Conservation (phyloP, 1,140 invertebrate genomes). For the Caenorhabditis brenneri region DNA sequence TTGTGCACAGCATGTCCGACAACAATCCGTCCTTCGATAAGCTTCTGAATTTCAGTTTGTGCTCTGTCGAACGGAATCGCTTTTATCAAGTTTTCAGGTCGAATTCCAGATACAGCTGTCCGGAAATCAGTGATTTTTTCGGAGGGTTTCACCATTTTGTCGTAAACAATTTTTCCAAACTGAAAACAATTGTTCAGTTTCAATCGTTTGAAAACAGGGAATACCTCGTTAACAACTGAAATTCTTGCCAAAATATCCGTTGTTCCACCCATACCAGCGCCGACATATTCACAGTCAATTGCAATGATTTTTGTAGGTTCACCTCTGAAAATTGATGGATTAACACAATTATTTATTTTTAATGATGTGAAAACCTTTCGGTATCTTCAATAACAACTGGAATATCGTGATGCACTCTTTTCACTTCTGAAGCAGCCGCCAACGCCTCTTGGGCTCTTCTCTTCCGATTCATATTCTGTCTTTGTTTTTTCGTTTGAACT, state of each 20-base stretch:
- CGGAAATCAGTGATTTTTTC: slow-evolving; percentile 83
- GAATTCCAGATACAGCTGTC: slow-evolving; percentile 83
- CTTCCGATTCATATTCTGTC: slow-evolving; percentile 9
- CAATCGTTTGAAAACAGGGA: neutral
- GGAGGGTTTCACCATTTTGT: slow-evolving; percentile 85
- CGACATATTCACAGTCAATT: slow-evolving; percentile 97
- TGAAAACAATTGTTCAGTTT: neutral
- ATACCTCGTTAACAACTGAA: slow-evolving; percentile 84
- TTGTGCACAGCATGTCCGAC: slow-evolving; percentile 87
- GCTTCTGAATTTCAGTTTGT: slow-evolving; percentile 81
- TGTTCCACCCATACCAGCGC: slow-evolving; percentile 78
- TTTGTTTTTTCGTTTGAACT: slow-evolving; percentile 34
- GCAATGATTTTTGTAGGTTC: slow-evolving; percentile 74
- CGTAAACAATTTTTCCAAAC: slow-evolving; percentile 78
- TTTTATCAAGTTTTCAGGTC: slow-evolving; percentile 48
- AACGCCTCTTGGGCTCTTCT: slow-evolving; percentile 6
- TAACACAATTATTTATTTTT: too few relatives aligned
- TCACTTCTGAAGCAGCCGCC: neutral
- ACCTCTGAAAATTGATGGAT: slow-evolving; percentile 43
- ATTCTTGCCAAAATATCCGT: slow-evolving; percentile 86
- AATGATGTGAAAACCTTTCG: neutral
- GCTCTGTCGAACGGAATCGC: slow-evolving; percentile 79
- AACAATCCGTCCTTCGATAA: slow-evolving; percentile 80
- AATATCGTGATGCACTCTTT: slow-evolving; percentile 34
- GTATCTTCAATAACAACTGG: slow-evolving; percentile 18